Evolutionary conservation across 64 coral and sea anemone genomes (phyloP).

Genomic region (Orbicella faveolata): DNA sequence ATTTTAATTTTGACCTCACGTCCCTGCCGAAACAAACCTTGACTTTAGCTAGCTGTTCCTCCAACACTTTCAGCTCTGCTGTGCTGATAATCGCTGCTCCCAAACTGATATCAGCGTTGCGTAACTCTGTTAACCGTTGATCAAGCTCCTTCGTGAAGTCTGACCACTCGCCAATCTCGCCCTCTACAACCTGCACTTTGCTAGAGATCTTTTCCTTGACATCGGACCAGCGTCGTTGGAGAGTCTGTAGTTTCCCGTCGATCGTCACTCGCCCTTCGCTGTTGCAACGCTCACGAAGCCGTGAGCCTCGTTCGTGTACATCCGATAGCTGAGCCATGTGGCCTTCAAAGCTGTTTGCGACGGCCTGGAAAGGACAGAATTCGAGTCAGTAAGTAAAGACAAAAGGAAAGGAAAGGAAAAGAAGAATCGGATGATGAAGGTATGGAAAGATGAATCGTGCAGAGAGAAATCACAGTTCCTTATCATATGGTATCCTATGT

Average conservation of each 20-base stretch:
- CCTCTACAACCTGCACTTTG: slow-evolving; percentile 63
- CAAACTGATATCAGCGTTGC: slow-evolving; percentile 80
- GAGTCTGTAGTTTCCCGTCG: slow-evolving; percentile 57
- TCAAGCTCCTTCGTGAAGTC: slow-evolving; percentile 60
- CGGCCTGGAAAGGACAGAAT: slow-evolving; percentile 40
- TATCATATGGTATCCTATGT: too few species aligned
- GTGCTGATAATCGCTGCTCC: slow-evolving; percentile 64
- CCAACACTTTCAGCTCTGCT: slow-evolving; percentile 69
- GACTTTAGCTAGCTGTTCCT: slow-evolving; percentile 65
- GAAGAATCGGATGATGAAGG: too few species aligned
- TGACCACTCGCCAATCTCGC: slow-evolving; percentile 65
- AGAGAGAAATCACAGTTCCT: too few species aligned
- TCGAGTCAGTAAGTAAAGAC: background rate
- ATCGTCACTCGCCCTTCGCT: slow-evolving; percentile 63
- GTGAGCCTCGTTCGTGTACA: slow-evolving; percentile 48
- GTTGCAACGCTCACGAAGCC: slow-evolving; percentile 76
- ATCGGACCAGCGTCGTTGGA: slow-evolving; percentile 70
- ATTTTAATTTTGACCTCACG: background rate
- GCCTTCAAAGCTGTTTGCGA: slow-evolving; percentile 89
- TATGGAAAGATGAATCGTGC: too few species aligned
- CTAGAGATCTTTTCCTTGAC: slow-evolving; percentile 61
- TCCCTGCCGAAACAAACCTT: slow-evolving; percentile 55
- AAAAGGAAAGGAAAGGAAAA: background rate
- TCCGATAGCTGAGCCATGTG: slow-evolving; percentile 64
- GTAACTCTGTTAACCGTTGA: slow-evolving; percentile 71